Evolutionary conservation across 2,888 invertebrate genomes (phyloP), one percentile per base, ranked within the genome.

Genomic region (Cryptophagus acutangulus): DNA sequence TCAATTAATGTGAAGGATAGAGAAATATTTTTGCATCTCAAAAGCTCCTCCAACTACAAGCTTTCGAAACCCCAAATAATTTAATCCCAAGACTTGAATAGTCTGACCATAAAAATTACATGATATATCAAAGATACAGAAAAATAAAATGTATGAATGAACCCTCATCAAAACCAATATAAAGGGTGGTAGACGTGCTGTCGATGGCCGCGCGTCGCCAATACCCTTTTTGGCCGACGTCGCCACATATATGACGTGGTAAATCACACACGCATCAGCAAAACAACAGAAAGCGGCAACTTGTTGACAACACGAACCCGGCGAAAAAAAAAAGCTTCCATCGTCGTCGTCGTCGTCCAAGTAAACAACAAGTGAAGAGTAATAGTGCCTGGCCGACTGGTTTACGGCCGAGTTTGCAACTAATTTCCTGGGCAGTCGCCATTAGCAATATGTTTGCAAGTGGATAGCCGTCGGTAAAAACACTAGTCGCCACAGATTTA

Each of bases 91-190:
- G n/a, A n/a, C n/a, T n/a, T n/a, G n/a, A n/a, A n/a, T n/a, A n/a
- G n/a, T n/a, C n/a, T n/a, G n/a, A n/a, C n/a, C n/a, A n/a, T n/a
- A n/a, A n/a, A n/a, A n/a, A n/a, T n/a, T n/a, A n/a, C n/a, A n/a
- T n/a, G 31, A 31, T 31, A 31, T 16, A 31, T 31, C 31, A 31
- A 31, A n/a, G 16, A 31, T 8, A 31, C 12, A 31, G n/a, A 5
- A 14, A 15, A 31, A 9, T 31, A 15, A 4, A 16, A 16, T 13
- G 31, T 26, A 26, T 3, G 31, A 10, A 26, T 33, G 18, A 17
- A 43, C 39, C 39, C 43, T 36, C 31, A 17, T 43, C 43, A 43
- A 37, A 31, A 8, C n/a, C n/a, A n/a, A n/a, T n/a, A n/a, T n/a
- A n/a, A n/a, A n/a, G n/a, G n/a, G n/a, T 17, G 31, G 28, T 18